Conservation (phyloP, 1,140 invertebrate genomes). For the Polypedilum pembai region DNA sequence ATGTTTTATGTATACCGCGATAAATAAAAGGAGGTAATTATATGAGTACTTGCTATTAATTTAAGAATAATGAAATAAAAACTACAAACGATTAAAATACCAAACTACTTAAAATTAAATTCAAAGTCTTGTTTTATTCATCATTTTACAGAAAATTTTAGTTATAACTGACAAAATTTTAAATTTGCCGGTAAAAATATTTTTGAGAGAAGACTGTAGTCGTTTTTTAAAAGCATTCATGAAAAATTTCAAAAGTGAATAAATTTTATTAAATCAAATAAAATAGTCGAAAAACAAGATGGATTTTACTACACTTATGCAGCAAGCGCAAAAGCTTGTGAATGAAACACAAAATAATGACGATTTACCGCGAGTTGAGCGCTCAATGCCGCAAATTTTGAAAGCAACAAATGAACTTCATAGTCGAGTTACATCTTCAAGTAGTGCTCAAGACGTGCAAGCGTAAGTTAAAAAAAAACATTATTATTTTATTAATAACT, state of each 20-base stretch:
- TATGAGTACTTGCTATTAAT: neutral
- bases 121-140: neutral
- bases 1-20: neutral
- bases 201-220: neutral
- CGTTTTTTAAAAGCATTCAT: neutral
- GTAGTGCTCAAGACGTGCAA: constrained; percentile 79
- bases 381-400: constrained; percentile 82
- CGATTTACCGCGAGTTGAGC: constrained; percentile 77
- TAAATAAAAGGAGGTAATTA: neutral
- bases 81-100: no score
- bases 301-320: constrained; percentile 77
- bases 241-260: neutral
- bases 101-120: neutral
- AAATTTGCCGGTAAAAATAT: no score
- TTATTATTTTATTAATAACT: neutral
- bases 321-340: constrained; percentile 83
- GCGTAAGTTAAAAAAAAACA: constrained; percentile 61
- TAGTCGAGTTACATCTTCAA: constrained; percentile 69
- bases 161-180: no score
- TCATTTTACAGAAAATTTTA: neutral
- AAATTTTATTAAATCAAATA: neutral
- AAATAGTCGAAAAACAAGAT: neutral
- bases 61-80: neutral
- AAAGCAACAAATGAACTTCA: constrained; percentile 87
- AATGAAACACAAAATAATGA: constrained; percentile 77